A percentile compares a stretch with the other conserved stretches of the same genome.
Conservation (phyloP, 2,113 vertebrate species). For the Mirounga angustirostris region DNA sequence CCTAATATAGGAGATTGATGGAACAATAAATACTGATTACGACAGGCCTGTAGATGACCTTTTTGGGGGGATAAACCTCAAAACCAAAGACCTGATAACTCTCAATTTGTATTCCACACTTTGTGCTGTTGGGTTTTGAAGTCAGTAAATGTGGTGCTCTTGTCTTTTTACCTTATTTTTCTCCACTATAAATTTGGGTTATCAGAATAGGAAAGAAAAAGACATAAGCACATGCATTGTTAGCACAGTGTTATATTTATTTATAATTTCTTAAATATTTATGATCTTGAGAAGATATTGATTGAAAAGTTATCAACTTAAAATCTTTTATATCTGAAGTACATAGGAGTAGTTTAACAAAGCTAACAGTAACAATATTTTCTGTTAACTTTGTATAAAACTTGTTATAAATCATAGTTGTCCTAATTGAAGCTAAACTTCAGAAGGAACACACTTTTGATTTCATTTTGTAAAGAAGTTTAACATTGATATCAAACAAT, state of each 20-base stretch:
- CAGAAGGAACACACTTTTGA: not conserved
- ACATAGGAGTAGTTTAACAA: not conserved
- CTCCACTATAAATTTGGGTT: not conserved
- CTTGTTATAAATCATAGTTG: not conserved
- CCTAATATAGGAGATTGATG: not conserved
- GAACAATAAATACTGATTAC: not conserved
- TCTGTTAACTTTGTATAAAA: not conserved
- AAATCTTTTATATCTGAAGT: not conserved
- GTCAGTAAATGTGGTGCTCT: not conserved
- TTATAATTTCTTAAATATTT: not conserved
- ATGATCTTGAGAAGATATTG: not conserved
- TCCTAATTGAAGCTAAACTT: not conserved
- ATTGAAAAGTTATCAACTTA: not conserved
- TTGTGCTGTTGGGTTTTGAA: not conserved
- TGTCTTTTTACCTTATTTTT: not conserved
- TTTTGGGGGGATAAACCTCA: not conserved
- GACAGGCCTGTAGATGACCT: not conserved
- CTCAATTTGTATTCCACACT: not conserved
- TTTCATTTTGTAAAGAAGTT: not conserved
- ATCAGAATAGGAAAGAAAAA: not conserved
- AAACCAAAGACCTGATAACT: not conserved
- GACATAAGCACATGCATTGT: not conserved
- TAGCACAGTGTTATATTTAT: not conserved
- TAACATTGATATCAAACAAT: not conserved
- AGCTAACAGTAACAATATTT: not conserved